phyloP scores from a whole-genome alignment of 2,113 vertebrate genomes.

The Alouatta palliata region DNA sequence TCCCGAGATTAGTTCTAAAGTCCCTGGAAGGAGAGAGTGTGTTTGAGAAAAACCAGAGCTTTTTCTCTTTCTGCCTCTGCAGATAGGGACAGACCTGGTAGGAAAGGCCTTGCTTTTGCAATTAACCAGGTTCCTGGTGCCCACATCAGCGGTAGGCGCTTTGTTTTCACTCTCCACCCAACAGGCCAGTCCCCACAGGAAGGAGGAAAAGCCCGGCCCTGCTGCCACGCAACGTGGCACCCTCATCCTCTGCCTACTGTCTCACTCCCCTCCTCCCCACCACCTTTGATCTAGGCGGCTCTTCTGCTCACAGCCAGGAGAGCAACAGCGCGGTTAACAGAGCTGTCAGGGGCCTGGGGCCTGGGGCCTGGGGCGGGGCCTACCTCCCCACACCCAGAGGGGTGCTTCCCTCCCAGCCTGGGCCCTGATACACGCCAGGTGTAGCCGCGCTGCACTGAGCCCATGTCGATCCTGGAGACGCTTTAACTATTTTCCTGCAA shows the following conservation, averaged over 20 bases:
- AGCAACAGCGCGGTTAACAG: background rate
- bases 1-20: background rate
- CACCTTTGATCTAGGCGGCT: background rate
- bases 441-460: rapidly evolving
- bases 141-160: rapidly evolving
- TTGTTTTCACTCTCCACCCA: background rate
- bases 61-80: background rate
- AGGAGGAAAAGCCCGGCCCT: background rate
- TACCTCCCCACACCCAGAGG: too few species aligned
- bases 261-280: background rate
- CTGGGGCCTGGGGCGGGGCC: too few species aligned
- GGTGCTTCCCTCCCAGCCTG: background rate
- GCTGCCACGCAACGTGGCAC: too few species aligned
- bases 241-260: too few species aligned
- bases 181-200: background rate
- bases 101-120: rapidly evolving
- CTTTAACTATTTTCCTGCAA: background rate
- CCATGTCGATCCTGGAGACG: background rate
- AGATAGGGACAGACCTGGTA: too few species aligned
- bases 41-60: background rate
- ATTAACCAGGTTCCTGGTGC: rapidly evolving
- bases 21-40: background rate
- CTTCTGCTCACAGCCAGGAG: background rate
- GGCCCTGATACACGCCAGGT: background rate
- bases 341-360: too few species aligned